Conservation (phyloP, 2,113 vertebrate genomes). For the Crotalus viridis region DNA sequence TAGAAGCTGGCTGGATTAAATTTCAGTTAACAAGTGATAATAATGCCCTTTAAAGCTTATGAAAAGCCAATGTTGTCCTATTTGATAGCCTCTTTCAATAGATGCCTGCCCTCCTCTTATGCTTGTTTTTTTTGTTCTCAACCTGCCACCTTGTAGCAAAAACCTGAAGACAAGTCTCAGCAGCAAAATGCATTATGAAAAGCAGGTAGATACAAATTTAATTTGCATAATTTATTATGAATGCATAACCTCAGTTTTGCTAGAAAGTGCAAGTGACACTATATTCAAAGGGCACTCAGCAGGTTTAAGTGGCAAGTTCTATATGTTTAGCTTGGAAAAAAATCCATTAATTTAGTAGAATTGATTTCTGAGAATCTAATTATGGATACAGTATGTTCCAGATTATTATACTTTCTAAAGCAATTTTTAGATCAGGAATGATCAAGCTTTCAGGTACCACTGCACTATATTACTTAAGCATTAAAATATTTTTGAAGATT, state of each 20-base stretch:
- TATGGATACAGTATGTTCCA: not conserved
- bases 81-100: not conserved
- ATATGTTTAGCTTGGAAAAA: not conserved
- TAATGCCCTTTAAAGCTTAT: not conserved
- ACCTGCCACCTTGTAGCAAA: not conserved
- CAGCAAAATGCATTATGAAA: not conserved
- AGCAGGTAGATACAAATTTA: slow-evolving; percentile 7
- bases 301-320: not conserved
- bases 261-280: not conserved
- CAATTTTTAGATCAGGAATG: not conserved
- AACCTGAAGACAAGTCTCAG: not conserved
- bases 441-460: not conserved
- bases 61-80: not conserved
- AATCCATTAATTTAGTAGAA: not conserved
- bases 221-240: slow-evolving; percentile 4
- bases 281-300: not conserved
- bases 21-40: not conserved
- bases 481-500: not conserved
- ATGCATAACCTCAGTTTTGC: not conserved
- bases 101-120: not conserved
- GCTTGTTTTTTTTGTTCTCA: too few species aligned
- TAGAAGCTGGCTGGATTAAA: not conserved
- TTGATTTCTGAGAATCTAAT: not conserved
- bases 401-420: not conserved
- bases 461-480: not conserved